Base-by-base conservation (phyloP, 2,888 invertebrate species). In the Volucella bombylans region DNA sequence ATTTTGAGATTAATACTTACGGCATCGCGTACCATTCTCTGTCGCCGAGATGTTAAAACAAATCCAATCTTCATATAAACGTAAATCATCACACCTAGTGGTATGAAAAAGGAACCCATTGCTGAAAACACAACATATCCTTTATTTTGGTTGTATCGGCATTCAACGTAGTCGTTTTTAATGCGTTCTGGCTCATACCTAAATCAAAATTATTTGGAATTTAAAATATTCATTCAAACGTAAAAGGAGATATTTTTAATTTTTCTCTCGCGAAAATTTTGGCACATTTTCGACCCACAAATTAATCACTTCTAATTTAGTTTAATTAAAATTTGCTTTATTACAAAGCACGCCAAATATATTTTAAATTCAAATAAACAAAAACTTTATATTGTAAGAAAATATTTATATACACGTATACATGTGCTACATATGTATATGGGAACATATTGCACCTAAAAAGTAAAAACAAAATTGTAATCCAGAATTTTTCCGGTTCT, bases 51-150 rank as follows among this genome's bases (percentile, higher is more conserved):
- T 2, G 96, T 96, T 43, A 97, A 95, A 52, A 96, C 96, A 89
- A 96, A 96, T 1, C 96, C 96, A 91, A 99, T 97, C 90, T 96
- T 94, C 12, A 96, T 95, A 92, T 99, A 99, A n/a, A 98, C 97
- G 90, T 97, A 97, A 45, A 98, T 94, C 98, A 99, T 98, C 18
- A 99, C 97, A 38, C 96, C 94, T 93, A 98, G 96, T 0, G 99
- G 99, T 39, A 98, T 94, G 92, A 98, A 99, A 93, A 99, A 99
- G 6, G 98, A 98, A 0, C 98, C 97, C 94, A 97, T 96, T 11
- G 98, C 98, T 0, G 98, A 98, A 90, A 98, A 97, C 49, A 99
- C 95, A 57, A 99, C 99, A 93, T 99, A 99, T 31, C 96, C 96
- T 61, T 96, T 95, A 90, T 97, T 97, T 90, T 97, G 95, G 91